Percentiles rank a stretch among this genome's conserved stretches.
Evolutionary conservation across 2,888 invertebrate species (phyloP).

Genomic region (Drosophila multiciliata): DNA sequence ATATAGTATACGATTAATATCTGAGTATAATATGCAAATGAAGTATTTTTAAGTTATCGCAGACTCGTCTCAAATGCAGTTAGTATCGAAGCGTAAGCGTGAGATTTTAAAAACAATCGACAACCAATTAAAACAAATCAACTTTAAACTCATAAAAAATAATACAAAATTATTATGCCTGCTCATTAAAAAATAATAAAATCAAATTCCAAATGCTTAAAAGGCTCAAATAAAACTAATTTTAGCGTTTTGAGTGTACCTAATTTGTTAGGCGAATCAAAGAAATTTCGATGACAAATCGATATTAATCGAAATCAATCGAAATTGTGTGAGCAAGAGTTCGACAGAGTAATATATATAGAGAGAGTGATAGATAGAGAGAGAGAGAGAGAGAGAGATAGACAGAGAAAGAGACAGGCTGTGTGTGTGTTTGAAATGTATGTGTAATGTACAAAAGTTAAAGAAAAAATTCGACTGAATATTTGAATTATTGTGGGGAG

Average conservation of each 20-base stretch:
- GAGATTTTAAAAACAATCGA: constrained; percentile 50
- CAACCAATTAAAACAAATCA: constrained; percentile 2
- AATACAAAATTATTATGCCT: constrained; percentile 23
- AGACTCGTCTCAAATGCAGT: constrained; percentile 70
- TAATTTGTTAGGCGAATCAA: constrained; percentile 35
- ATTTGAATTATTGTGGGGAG: constrained; percentile 3
- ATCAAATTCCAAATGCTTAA: constrained; percentile 4
- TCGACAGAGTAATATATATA: constrained; percentile 32
- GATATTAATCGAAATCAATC: constrained; percentile 50
- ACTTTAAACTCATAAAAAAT: not conserved
- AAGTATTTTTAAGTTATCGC: constrained; percentile 35
- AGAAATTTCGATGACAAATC: constrained; percentile 36
- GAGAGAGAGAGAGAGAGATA: constrained; percentile 46
- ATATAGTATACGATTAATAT: constrained; percentile 41
- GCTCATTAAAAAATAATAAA: constrained; percentile 8
- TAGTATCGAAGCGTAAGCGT: constrained; percentile 77
- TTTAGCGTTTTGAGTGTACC: constrained; percentile 39
- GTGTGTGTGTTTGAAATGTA: constrained; percentile 43
- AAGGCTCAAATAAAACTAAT: constrained; percentile 22
- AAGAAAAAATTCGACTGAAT: constrained; percentile 30
- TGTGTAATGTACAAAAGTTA: constrained; percentile 30
- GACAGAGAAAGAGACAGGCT: constrained; percentile 67
- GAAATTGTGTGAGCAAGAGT: constrained; percentile 62
- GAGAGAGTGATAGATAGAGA: constrained; percentile 54
- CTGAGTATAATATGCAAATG: constrained; percentile 57